Base-by-base conservation (phyloP, 2,113 vertebrate species). In the Gobius niger region DNA sequence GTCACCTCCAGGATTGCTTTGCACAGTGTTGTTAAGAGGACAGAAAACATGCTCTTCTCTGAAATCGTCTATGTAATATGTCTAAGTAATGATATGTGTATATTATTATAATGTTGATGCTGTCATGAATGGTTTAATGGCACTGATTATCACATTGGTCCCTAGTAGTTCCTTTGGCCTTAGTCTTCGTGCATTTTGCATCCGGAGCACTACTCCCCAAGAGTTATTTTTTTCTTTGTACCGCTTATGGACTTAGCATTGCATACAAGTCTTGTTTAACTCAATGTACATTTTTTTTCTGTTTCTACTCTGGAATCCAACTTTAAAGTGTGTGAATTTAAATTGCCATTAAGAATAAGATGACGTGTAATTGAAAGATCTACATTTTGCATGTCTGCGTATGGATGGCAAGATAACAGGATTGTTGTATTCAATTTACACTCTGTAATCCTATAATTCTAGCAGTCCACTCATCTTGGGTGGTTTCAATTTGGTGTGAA, bases 181-280 rank as follows among this genome's bases (percentile, higher is more conserved):
- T 14, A 34, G 72, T 67, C 66, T 60, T 6, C 51, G 76, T 66
- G 54, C 82, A 72, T 63, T 63, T 69, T 15, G 10, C 6, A 75
- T 65, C 60, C 49, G 56, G 60, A 81, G 72, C 88, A 73, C 72
- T 80, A 78, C 14, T 61, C 49, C 50, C 40, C 4, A 3, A 34
- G 5, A 34, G 24, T 42, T 42, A 34, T 40, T 11, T 57, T 57
- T 57, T 18, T 34, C 19, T 54, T 19, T 4, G 12, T 13, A 11
- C 19, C 16, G 13, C 1, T 53, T 19, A 49, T 16, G 52, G 5
- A 11, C 54, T 13, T 57, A 2, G 11, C 13, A 24, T 56, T 40
- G 1, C 18, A 19, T 24, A 54, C 7, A 52, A 52, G 50, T 18
- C 15, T 16, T 18, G 8, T 54, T 24, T 1, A 24, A 19, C 18